These are phyloP conservation scores for Paguma larvata DNA, from an alignment of 2,797 vertebrate genomes.

Conservation along the genomic window DNA sequence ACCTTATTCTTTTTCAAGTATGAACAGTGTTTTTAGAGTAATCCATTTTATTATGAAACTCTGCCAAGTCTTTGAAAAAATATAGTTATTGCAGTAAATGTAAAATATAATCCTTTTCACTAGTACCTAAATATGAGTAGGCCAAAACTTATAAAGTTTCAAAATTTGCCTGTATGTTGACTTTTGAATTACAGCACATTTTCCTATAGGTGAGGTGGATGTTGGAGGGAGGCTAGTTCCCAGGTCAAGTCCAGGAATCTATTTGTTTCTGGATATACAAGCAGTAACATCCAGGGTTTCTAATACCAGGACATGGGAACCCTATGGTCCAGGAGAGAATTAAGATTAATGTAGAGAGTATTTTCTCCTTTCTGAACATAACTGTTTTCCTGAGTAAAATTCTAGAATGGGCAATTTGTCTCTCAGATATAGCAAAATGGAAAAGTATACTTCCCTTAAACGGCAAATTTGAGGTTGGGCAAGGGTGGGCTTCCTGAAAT, in stretches of 20 bases:
- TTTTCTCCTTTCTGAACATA: neutral
- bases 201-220: neutral
- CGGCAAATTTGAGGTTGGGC: neutral
- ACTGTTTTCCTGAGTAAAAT: neutral
- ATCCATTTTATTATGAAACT: constrained; percentile 4
- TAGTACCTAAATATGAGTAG: neutral
- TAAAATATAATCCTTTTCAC: constrained; percentile 34
- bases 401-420: neutral
- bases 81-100: neutral
- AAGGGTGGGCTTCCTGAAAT: neutral
- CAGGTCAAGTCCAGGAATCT: neutral
- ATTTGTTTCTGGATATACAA: neutral
- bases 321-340: neutral
- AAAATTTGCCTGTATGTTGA: neutral
- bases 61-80: neutral
- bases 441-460: neutral
- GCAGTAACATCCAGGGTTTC: neutral
- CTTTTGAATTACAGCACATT: neutral
- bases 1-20: neutral
- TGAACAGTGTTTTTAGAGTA: neutral
- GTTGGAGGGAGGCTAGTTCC: neutral
- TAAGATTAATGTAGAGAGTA: neutral
- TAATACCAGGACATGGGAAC: neutral
- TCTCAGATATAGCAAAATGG: neutral
- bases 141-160: constrained; percentile 8